phyloP scores from a whole-genome alignment of 2,113 vertebrate genomes.

The Ramphastos sulfuratus region DNA sequence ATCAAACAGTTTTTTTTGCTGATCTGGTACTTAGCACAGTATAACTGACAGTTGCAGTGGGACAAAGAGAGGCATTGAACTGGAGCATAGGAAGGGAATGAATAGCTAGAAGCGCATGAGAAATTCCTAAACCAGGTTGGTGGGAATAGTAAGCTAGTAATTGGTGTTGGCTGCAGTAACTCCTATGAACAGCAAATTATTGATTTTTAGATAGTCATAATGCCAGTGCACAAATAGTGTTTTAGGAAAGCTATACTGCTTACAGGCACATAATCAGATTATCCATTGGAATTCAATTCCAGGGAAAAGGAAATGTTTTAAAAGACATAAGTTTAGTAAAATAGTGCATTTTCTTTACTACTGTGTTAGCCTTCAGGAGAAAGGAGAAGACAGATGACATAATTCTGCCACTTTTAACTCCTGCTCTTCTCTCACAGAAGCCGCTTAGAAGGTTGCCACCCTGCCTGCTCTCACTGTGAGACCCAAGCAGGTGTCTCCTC shows the following conservation, averaged over 20 bases:
- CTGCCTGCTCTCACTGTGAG: not conserved
- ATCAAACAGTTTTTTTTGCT: not conserved
- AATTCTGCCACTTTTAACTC: not conserved
- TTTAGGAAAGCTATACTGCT: not conserved
- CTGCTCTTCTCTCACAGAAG: not conserved
- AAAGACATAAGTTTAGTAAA: not conserved
- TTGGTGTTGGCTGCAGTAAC: not conserved
- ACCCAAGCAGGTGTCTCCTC: not conserved
- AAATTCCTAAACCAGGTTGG: not conserved
- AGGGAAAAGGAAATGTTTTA: not conserved
- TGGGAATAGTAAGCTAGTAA: not conserved
- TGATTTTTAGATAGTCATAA: not conserved
- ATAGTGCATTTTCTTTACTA: slow-evolving; percentile 16
- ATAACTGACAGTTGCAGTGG: not conserved
- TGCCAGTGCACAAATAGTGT: not conserved
- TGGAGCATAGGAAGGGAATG: not conserved
- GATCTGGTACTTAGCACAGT: not conserved
- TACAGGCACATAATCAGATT: not conserved
- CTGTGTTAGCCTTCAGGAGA: not conserved
- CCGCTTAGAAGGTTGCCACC: not conserved
- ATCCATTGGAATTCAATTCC: slow-evolving; percentile 13
- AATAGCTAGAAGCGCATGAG: not conserved
- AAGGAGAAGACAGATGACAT: fast-evolving
- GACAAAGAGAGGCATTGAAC: not conserved
- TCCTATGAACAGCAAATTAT: not conserved